These are phyloP conservation scores for Blastobasis adustella DNA, from an alignment of 2,888 invertebrate genomes.

Conservation along the genomic window DNA sequence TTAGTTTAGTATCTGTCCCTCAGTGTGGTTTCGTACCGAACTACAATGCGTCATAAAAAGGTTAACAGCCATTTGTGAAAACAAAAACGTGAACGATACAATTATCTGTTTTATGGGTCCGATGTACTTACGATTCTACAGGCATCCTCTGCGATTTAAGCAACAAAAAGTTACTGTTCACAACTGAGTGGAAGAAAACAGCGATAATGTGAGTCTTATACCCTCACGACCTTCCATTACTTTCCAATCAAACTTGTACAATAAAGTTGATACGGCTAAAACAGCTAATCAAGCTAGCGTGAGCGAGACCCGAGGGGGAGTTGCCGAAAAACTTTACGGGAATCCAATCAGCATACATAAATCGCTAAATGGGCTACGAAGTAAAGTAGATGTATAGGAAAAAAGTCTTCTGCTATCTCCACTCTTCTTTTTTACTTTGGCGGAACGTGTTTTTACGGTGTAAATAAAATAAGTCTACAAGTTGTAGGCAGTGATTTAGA, in stretches of 20 bases:
- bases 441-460: too few species aligned
- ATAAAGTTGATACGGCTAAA: constrained; percentile 42
- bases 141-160: constrained; percentile 24
- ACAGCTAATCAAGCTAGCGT: constrained; percentile 44
- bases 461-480: constrained; percentile 6
- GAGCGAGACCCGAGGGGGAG: constrained; percentile 23
- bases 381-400: background rate
- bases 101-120: too few species aligned
- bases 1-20: too few species aligned
- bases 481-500: too few species aligned
- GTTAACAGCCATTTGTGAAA: too few species aligned
- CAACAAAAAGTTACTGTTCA: constrained; percentile 28
- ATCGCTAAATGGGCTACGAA: constrained; percentile 34
- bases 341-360: constrained; percentile 48
- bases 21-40: too few species aligned
- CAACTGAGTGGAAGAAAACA: constrained; percentile 23
- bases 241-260: constrained; percentile 56
- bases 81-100: too few species aligned
- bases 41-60: too few species aligned
- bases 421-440: too few species aligned
- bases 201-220: constrained; percentile 36
- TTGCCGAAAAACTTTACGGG: constrained; percentile 30
- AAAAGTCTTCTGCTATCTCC: background rate
- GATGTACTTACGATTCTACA: constrained; percentile 9
- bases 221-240: constrained; percentile 37